A percentile compares a stretch with the other conserved stretches of the same genome.
Evolutionary conservation across 2,797 vertebrate species (phyloP).

Genomic region (Gadopsis bispinosus): DNA sequence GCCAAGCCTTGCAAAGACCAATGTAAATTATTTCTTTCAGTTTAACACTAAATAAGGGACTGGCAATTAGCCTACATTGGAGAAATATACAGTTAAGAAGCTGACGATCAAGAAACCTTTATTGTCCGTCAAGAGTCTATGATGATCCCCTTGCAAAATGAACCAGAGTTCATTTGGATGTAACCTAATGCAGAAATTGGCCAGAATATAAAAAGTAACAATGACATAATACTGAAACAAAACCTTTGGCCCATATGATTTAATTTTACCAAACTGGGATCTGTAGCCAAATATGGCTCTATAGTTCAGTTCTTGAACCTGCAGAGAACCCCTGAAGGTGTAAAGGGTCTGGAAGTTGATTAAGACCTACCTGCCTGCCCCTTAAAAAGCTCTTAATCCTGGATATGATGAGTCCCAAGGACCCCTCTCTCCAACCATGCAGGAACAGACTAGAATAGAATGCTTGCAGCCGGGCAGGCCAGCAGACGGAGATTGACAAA

Average conservation of each 20-base stretch:
- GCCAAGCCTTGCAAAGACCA: too few species aligned
- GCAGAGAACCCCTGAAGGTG: slow-evolving; percentile 44
- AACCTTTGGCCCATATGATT: not conserved
- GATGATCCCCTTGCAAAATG: too few species aligned
- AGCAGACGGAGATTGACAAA: slow-evolving; percentile 58
- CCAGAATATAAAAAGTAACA: not conserved
- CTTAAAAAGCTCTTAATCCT: slow-evolving; percentile 70
- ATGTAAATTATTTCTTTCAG: too few species aligned
- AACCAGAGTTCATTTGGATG: not conserved
- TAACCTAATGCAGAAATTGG: not conserved
- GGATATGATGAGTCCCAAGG: slow-evolving; percentile 65
- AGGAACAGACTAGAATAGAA: slow-evolving; percentile 51
- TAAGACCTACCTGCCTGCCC: slow-evolving; percentile 68
- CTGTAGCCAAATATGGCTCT: slow-evolving; percentile 39
- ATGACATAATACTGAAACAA: not conserved
- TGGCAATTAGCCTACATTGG: too few species aligned
- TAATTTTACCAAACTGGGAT: slow-evolving; percentile 5
- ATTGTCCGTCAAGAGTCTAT: too few species aligned
- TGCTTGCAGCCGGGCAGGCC: slow-evolving; percentile 18
- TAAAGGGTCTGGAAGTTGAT: slow-evolving; percentile 73
- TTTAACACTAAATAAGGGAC: too few species aligned
- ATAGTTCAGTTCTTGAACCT: slow-evolving; percentile 45
- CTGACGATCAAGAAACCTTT: too few species aligned
- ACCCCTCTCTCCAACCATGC: slow-evolving; percentile 55
- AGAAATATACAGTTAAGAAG: too few species aligned